phyloP scores from a whole-genome alignment of 2,113 vertebrate species.

The Psophia crepitans region DNA sequence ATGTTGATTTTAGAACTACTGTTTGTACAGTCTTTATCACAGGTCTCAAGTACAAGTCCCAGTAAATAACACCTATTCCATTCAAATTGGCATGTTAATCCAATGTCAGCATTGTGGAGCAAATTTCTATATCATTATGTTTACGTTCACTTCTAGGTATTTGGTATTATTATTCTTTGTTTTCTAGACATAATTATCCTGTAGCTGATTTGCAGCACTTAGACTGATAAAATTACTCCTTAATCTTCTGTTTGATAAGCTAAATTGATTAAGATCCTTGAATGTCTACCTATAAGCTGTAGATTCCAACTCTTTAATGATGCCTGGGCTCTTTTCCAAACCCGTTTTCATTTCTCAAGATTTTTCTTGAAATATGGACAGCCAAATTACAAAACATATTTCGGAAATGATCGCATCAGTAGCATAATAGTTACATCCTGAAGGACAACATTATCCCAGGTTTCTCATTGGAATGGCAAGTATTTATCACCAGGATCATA shows the following conservation, averaged over 20 bases:
- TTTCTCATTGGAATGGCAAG: not conserved
- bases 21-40: not conserved
- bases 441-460: not conserved
- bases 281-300: not conserved
- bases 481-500: not conserved
- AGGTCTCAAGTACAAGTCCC: not conserved
- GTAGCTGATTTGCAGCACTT: not conserved
- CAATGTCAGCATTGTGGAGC: not conserved
- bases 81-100: not conserved
- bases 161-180: not conserved
- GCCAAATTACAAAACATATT: not conserved
- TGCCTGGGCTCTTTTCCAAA: not conserved
- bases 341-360: not conserved
- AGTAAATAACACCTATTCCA: not conserved
- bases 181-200: not conserved
- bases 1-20: not conserved
- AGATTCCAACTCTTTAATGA: not conserved
- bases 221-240: not conserved
- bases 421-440: not conserved
- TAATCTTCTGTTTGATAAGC: not conserved
- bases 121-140: not conserved
- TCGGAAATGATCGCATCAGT: not conserved
- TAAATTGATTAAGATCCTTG: not conserved
- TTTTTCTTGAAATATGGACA: not conserved
- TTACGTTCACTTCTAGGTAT: not conserved